Conservation (phyloP, 2,113 vertebrate genomes). For the Alligator sinensis region DNA sequence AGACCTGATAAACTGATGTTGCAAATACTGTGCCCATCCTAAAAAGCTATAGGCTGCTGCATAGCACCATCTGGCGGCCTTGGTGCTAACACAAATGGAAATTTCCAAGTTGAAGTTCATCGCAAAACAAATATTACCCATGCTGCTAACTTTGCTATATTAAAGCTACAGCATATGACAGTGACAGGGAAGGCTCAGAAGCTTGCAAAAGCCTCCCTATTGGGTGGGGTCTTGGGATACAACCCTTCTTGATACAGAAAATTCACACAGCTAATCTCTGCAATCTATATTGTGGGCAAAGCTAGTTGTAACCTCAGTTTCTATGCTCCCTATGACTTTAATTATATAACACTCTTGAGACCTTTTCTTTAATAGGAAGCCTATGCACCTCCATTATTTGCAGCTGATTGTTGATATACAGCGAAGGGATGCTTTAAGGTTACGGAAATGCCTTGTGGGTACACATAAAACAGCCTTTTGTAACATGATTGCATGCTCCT, state of each 20-base stretch:
- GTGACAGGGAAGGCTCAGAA: accelerated
- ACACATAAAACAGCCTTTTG: background rate
- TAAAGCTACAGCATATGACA: background rate
- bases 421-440: background rate
- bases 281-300: accelerated
- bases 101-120: no score
- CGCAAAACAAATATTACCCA: background rate
- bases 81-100: accelerated
- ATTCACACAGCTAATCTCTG: accelerated
- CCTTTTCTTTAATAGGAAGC: background rate
- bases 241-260: accelerated
- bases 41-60: background rate
- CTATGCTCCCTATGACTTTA: background rate
- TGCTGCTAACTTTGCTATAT: accelerated
- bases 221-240: background rate
- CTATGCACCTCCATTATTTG: accelerated
- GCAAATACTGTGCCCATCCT: background rate
- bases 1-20: background rate
- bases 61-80: slow-evolving; percentile 76
- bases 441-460: background rate
- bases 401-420: background rate
- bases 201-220: background rate
- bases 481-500: background rate
- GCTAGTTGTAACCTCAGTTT: accelerated
- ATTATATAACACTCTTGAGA: background rate